A percentile compares a stretch with the other conserved stretches of the same genome.
These are phyloP conservation scores for Aphelenchoides avenae DNA, from an alignment of 1,140 invertebrate species.

Conservation along the genomic window DNA sequence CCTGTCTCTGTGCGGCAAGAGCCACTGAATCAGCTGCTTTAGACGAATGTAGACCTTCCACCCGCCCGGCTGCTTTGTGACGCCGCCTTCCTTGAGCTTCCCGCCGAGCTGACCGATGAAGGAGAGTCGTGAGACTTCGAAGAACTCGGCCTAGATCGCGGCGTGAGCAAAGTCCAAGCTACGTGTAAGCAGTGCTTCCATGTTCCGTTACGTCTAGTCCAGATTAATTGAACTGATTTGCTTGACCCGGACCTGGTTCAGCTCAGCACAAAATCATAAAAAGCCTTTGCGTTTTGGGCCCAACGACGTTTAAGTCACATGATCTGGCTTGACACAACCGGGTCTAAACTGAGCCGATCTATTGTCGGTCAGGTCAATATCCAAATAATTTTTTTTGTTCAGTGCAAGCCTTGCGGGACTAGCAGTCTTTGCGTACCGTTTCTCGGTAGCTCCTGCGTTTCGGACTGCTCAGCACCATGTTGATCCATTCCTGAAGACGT, in stretches of 20 bases:
- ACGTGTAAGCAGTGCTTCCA: no score
- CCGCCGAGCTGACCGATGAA: constrained; percentile 61
- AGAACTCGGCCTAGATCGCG: constrained; percentile 61
- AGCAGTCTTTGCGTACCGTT: constrained; percentile 59
- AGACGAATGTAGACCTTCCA: constrained; percentile 58
- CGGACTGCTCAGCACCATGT: constrained; percentile 59
- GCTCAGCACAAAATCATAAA: no score
- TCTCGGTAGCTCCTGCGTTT: constrained; percentile 61
- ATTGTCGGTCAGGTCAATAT: no score
- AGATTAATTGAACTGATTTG: constrained; percentile 18
- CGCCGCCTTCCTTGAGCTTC: constrained; percentile 61
- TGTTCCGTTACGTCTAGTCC: no score
- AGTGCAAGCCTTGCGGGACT: no score
- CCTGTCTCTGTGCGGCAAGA: constrained; percentile 46
- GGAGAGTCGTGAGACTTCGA: constrained; percentile 62
- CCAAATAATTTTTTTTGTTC: no score
- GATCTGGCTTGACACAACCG: no score
- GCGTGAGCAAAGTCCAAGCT: neutral
- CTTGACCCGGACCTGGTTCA: no score
- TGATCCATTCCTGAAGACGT: constrained; percentile 61
- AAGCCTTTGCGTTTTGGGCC: no score
- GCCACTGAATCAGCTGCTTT: constrained; percentile 52
- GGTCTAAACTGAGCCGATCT: no score
- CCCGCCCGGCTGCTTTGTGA: constrained; percentile 63
- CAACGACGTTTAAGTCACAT: no score